phyloP scores from a whole-genome alignment of 2,888 invertebrate genomes.

The Ischnura elegans region DNA sequence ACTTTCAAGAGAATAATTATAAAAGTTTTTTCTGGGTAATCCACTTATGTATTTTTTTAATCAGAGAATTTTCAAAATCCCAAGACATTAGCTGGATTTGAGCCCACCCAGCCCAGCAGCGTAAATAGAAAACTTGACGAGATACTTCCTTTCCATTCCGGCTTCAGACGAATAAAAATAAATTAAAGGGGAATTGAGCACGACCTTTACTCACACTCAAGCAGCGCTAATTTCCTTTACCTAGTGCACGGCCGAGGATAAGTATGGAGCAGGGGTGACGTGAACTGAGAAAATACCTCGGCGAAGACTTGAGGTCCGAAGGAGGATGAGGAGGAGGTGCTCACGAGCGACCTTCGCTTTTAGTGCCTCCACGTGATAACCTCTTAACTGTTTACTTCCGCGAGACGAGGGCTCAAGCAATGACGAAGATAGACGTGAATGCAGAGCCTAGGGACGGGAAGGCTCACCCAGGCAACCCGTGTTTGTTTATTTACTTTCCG shows the following conservation, averaged over 20 bases:
- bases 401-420: conserved; percentile 13
- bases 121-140: neutral
- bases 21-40: too few species aligned
- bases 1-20: too few species aligned
- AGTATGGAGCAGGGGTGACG: neutral
- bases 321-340: neutral
- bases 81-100: too few species aligned
- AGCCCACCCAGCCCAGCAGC: neutral
- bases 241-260: neutral
- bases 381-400: conserved; percentile 63
- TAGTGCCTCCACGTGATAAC: conserved; percentile 25
- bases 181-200: neutral
- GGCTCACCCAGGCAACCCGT: neutral
- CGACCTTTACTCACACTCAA: neutral
- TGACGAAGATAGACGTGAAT: neutral
- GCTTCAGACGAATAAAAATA: neutral
- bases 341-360: conserved; percentile 47
- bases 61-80: too few species aligned
- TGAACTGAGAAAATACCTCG: neutral
- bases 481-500: neutral
- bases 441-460: neutral
- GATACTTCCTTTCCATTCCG: neutral
- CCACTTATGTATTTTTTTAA: too few species aligned
- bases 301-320: neutral
- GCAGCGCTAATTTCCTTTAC: neutral